A percentile compares a stretch with the other conserved stretches of the same genome.
Evolutionary conservation across 2,888 invertebrate species (phyloP).

Genomic region (Xiphydria camelus): DNA sequence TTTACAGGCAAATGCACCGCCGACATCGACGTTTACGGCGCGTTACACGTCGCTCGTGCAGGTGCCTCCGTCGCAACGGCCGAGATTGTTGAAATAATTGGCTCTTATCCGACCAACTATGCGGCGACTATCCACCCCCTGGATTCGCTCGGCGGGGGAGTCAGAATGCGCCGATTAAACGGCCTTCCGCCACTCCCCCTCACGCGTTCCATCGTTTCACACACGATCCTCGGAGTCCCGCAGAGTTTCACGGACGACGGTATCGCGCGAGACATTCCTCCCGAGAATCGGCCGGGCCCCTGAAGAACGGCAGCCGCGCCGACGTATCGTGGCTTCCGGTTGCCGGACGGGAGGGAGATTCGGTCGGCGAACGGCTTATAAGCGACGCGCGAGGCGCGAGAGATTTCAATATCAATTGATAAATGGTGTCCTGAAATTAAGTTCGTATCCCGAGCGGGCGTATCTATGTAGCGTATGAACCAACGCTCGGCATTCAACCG

Average conservation of each 20-base stretch:
- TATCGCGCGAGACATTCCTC: background rate
- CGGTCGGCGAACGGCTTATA: slow-evolving; percentile 18
- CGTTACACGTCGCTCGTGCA: too few species aligned
- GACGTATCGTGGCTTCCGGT: background rate
- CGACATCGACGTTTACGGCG: too few species aligned
- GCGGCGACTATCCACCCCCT: background rate
- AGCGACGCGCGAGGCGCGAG: slow-evolving; percentile 18
- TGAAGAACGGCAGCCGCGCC: background rate
- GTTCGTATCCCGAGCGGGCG: slow-evolving; percentile 25
- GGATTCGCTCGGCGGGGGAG: background rate
- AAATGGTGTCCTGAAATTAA: slow-evolving; percentile 43
- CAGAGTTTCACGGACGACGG: background rate
- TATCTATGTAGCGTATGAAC: slow-evolving; percentile 19
- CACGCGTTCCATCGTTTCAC: background rate
- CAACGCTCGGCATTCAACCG: too few species aligned
- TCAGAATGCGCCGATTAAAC: background rate
- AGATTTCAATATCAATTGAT: slow-evolving; percentile 41
- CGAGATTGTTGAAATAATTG: slow-evolving; percentile 10
- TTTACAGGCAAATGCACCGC: too few species aligned
- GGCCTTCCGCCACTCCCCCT: background rate
- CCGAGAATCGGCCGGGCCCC: background rate
- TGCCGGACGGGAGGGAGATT: slow-evolving; percentile 5
- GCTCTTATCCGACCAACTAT: slow-evolving; percentile 9
- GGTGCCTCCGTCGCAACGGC: too few species aligned
- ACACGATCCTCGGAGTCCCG: background rate